Evolutionary conservation across 2,797 vertebrate species (phyloP).

Genomic region (Paramormyrops hopkinsi): DNA sequence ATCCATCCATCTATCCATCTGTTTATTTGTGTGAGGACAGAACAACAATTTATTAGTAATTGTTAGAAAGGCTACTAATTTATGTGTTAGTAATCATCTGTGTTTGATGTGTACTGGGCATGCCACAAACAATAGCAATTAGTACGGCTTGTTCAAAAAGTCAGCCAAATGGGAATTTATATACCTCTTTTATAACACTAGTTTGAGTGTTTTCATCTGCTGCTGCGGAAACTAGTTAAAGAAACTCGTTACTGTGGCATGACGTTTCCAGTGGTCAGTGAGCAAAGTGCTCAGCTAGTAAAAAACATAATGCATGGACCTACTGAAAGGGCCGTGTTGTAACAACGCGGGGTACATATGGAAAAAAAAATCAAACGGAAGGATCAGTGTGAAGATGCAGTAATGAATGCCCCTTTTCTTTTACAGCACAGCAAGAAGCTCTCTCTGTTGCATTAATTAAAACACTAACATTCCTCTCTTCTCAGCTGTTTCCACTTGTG

Average conservation of each 20-base stretch:
- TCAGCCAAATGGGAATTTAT: slow-evolving; percentile 1
- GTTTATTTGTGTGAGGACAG: background rate
- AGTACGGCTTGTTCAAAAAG: slow-evolving; percentile 19
- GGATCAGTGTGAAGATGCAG: slow-evolving; percentile 62
- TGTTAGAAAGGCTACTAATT: slow-evolving; percentile 23
- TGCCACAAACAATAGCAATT: slow-evolving; percentile 26
- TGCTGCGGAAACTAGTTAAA: background rate
- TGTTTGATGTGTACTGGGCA: slow-evolving; percentile 17
- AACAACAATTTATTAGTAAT: slow-evolving; percentile 9
- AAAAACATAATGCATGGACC: slow-evolving; percentile 6
- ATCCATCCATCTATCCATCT: background rate
- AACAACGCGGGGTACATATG: background rate
- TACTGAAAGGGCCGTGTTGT: background rate
- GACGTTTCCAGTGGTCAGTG: background rate
- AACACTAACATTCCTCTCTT: slow-evolving; percentile 30
- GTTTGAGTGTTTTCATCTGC: background rate
- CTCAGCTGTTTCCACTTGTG: slow-evolving; percentile 43
- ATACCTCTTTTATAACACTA: background rate
- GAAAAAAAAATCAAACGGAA: slow-evolving; percentile 52
- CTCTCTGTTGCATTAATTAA: slow-evolving; percentile 53
- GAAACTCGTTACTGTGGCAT: slow-evolving; percentile 2
- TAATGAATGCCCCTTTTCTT: slow-evolving; percentile 59
- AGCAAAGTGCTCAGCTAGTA: background rate
- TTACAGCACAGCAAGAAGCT: slow-evolving; percentile 40
- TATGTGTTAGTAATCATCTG: slow-evolving; percentile 15